These are phyloP conservation scores for Syngnathus typhle DNA, from an alignment of 2,113 vertebrate genomes.

Conservation along the genomic window DNA sequence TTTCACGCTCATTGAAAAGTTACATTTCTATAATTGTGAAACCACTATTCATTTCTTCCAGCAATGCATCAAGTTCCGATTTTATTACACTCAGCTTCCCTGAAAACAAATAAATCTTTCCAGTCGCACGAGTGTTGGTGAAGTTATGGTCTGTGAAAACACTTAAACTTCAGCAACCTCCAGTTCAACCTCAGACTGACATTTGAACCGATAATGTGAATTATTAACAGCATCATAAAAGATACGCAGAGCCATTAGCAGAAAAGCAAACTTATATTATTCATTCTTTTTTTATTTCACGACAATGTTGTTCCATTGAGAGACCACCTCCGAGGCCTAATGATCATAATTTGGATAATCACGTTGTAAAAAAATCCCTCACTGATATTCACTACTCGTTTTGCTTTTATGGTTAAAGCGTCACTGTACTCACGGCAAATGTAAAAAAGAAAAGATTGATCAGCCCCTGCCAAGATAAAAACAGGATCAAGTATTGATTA, in stretches of 20 bases:
- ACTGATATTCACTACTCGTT: neutral
- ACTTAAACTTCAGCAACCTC: constrained; percentile 15
- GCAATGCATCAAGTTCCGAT: constrained; percentile 5
- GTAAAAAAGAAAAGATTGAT: too few species aligned
- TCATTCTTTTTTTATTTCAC: neutral
- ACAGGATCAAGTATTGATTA: too few species aligned
- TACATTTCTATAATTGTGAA: constrained; percentile 29
- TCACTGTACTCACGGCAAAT: neutral
- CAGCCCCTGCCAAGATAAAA: too few species aligned
- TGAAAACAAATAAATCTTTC: constrained; percentile 8
- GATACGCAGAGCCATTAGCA: neutral
- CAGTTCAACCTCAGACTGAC: neutral
- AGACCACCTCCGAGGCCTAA: neutral
- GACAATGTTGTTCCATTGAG: neutral
- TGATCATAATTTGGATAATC: neutral
- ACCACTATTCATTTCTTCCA: constrained; percentile 6
- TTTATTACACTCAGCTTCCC: constrained; percentile 9
- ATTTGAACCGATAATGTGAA: neutral
- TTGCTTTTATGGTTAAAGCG: neutral
- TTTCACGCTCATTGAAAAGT: constrained; percentile 29
- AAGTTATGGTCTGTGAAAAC: constrained; percentile 18
- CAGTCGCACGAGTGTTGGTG: constrained; percentile 7
- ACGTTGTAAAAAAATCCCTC: too few species aligned
- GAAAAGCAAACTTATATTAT: neutral
- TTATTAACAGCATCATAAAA: neutral